Base-by-base conservation (phyloP, 2,113 vertebrate species). In the Ceuthmochares aereus region DNA sequence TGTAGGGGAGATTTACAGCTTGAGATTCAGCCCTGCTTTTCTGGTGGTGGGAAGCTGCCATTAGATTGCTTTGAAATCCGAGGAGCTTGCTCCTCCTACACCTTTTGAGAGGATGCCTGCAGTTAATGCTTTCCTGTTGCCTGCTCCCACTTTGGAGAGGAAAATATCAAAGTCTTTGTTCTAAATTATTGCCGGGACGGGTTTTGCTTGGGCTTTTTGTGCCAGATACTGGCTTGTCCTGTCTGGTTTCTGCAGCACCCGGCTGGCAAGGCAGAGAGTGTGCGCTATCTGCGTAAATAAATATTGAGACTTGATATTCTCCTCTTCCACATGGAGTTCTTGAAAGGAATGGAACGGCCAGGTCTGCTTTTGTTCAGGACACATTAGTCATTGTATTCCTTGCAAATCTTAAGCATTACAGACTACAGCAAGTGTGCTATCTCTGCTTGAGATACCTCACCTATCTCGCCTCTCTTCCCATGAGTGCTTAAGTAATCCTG, bases 381-480 rank as follows among this genome's bases (percentile, higher is more conserved):
- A 5, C 68, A 32, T 95, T 72, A 94, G 47, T 90, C 92, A 84
- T 52, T 42, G 0, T 84, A 51, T 62, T 86, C 60, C 60, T 74
- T 83, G 56, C 37, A 70, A 91, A 70, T 84, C 47, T 80, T 70
- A 43, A 58, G 43, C 47, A 9, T 68, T 74, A 26, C 82, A 90
- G 82, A 18, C 75, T 70, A 23, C 74, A 45, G 52, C 34, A 79
- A 84, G 73, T 54, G 34, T 77, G 34, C 60, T 94, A 0, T 84
- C 90, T 88, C 79, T 88, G 82, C 90, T 88, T 93, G 62, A 92
- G 80, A 91, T 91, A 74, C 73, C 82, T 94, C 56, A 26, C 92
- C 72, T 60, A 8, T 84, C 93, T 80, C 12, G 0, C 9, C 74
- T 87, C 81, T 73, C 83, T 72, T 82, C 64, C 79, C 68, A 34